A percentile compares a stretch with the other conserved stretches of the same genome.
Conservation (phyloP, 1,140 invertebrate genomes). For the Trichoplusia ni region DNA sequence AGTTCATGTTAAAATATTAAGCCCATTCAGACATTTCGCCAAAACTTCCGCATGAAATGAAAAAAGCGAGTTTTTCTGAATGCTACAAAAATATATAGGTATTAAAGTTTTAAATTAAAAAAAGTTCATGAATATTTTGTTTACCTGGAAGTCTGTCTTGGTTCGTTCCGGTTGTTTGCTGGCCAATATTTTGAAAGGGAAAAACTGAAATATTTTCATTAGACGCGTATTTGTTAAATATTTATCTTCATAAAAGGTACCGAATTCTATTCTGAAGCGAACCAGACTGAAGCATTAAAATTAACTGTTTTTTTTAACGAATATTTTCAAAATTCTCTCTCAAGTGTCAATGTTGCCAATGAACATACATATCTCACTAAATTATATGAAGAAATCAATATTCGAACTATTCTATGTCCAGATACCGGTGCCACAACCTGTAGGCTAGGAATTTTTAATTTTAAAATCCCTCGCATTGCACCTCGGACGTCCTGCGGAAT, state of each 20-base stretch:
- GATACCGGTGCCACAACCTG: neutral
- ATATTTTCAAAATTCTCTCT: too few relatives aligned
- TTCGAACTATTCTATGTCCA: neutral
- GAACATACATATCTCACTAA: neutral
- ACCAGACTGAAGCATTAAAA: too few relatives aligned
- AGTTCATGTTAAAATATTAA: conserved; percentile 29
- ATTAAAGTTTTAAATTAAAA: conserved; percentile 29
- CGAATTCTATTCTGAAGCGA: too few relatives aligned
- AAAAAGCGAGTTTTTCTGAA: conserved; percentile 3
- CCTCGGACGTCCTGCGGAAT: neutral
- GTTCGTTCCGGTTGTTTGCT: too few relatives aligned
- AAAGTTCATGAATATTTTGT: conserved; percentile 9
- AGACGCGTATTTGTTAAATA: too few relatives aligned
- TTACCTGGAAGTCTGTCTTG: neutral
- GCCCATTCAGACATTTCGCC: conserved; percentile 12
- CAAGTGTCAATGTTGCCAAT: neutral
- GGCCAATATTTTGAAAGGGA: too few relatives aligned
- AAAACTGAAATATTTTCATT: too few relatives aligned
- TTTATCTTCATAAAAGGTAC: too few relatives aligned
- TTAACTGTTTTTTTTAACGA: too few relatives aligned
- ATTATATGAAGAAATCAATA: neutral
- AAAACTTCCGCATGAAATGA: conserved; percentile 18
- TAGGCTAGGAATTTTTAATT: conserved; percentile 23
- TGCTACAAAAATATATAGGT: neutral
- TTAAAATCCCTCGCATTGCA: conserved; percentile 25